These are phyloP conservation scores for Odontocerum albicorne DNA, from an alignment of 2,888 invertebrate species.

Conservation along the genomic window DNA sequence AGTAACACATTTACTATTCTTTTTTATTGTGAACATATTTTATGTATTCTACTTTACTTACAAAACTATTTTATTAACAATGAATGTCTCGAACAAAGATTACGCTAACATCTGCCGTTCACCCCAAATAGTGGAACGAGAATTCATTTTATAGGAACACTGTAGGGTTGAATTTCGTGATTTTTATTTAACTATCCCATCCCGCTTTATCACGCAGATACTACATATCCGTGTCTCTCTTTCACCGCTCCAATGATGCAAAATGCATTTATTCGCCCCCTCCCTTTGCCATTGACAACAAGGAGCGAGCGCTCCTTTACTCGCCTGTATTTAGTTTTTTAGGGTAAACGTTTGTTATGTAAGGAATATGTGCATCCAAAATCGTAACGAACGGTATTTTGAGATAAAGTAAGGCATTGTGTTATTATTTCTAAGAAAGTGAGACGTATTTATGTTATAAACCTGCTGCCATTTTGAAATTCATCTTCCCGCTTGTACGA, in stretches of 20 bases:
- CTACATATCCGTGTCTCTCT: constrained; percentile 28
- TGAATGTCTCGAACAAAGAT: too few relatives aligned
- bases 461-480: too few relatives aligned
- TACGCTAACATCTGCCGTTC: too few relatives aligned
- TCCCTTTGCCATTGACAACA: constrained; percentile 25
- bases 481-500: too few relatives aligned
- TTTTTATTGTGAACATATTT: too few relatives aligned
- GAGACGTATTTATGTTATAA: too few relatives aligned
- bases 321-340: constrained; percentile 32
- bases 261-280: constrained; percentile 35
- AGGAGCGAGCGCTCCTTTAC: constrained; percentile 22
- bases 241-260: constrained; percentile 32
- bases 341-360: constrained; percentile 26
- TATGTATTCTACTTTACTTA: too few relatives aligned
- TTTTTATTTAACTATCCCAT: constrained; percentile 31
- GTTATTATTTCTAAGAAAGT: not conserved
- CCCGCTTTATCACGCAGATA: constrained; percentile 32
- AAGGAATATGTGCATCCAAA: constrained; percentile 11
- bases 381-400: constrained; percentile 9
- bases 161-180: constrained; percentile 28
- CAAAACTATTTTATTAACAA: too few relatives aligned
- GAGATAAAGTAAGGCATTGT: not conserved
- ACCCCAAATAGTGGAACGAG: too few relatives aligned
- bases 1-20: too few relatives aligned
- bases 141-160: constrained; percentile 13